Conservation (phyloP, 2,797 vertebrate species). For the Poeciliopsis gracilis region DNA sequence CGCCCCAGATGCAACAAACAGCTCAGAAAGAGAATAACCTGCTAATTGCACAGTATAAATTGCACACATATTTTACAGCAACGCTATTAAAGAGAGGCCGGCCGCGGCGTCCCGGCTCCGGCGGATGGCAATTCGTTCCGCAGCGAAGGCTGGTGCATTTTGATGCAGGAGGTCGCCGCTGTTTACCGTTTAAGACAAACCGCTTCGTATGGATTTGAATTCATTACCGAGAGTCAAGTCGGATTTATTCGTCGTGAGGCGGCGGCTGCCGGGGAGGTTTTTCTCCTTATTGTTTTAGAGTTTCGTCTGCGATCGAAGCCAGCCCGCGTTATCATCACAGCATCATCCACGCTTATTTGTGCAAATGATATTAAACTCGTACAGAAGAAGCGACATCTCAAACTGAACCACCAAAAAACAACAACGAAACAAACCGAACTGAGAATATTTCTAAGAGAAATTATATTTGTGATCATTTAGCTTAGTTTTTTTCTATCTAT, state of each 20-base stretch:
- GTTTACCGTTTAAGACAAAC: slow-evolving; percentile 55
- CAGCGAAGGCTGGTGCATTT: slow-evolving; percentile 51
- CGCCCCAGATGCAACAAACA: slow-evolving; percentile 34
- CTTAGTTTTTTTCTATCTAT: not conserved
- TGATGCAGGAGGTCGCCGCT: slow-evolving; percentile 27
- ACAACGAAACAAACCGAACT: not conserved
- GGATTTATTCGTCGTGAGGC: not conserved
- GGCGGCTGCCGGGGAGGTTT: slow-evolving; percentile 34
- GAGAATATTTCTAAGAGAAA: not conserved
- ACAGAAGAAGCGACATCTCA: no score
- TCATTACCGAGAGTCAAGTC: slow-evolving; percentile 30
- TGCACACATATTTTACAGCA: slow-evolving; percentile 11
- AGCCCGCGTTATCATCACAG: not conserved
- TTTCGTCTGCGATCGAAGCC: not conserved
- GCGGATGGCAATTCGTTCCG: slow-evolving; percentile 34
- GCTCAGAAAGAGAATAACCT: slow-evolving; percentile 30
- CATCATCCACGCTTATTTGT: not conserved
- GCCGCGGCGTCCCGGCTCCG: slow-evolving; percentile 36
- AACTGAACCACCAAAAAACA: not conserved
- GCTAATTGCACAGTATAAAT: slow-evolving; percentile 29
- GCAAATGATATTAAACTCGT: not conserved
- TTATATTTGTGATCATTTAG: not conserved
- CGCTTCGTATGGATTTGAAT: slow-evolving; percentile 49
- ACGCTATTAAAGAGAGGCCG: slow-evolving; percentile 24
- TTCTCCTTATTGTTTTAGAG: slow-evolving; percentile 18